These are phyloP conservation scores for Sarcophaga rosellei DNA, from an alignment of 2,888 invertebrate species.

Conservation along the genomic window DNA sequence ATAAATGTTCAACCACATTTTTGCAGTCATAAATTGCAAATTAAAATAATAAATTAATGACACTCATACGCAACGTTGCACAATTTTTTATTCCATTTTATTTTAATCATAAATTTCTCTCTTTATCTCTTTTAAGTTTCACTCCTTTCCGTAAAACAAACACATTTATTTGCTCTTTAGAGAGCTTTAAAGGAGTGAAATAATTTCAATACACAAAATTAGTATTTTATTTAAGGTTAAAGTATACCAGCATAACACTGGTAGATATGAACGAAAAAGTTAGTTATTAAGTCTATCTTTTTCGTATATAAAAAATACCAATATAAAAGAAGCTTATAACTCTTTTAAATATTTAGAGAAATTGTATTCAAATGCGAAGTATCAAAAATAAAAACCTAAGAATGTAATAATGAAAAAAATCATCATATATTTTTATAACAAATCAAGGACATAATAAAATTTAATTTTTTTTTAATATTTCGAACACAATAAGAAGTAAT, in stretches of 20 bases:
- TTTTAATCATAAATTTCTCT: constrained; percentile 7
- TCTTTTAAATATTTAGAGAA: too few relatives aligned
- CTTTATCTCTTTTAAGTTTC: constrained; percentile 3
- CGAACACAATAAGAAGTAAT: too few relatives aligned
- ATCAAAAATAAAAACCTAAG: too few relatives aligned
- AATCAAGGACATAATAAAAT: too few relatives aligned
- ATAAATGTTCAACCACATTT: constrained; percentile 16
- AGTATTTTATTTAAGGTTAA: not conserved
- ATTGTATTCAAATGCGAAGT: too few relatives aligned
- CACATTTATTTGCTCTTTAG: not conserved
- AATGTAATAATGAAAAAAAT: too few relatives aligned
- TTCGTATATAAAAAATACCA: not conserved
- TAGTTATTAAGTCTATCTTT: not conserved
- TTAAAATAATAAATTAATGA: constrained; percentile 47
- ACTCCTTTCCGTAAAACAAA: not conserved
- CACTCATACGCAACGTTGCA: constrained; percentile 48
- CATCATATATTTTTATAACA: too few relatives aligned
- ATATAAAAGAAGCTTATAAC: too few relatives aligned
- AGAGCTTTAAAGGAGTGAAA: not conserved
- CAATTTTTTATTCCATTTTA: constrained; percentile 38
- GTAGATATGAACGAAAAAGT: not conserved
- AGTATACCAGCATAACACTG: not conserved
- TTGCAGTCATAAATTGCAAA: constrained; percentile 41
- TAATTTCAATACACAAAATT: not conserved
- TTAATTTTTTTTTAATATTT: too few relatives aligned